phyloP scores from a whole-genome alignment of 2,797 vertebrate species.

The Moxostoma hubbsi region DNA sequence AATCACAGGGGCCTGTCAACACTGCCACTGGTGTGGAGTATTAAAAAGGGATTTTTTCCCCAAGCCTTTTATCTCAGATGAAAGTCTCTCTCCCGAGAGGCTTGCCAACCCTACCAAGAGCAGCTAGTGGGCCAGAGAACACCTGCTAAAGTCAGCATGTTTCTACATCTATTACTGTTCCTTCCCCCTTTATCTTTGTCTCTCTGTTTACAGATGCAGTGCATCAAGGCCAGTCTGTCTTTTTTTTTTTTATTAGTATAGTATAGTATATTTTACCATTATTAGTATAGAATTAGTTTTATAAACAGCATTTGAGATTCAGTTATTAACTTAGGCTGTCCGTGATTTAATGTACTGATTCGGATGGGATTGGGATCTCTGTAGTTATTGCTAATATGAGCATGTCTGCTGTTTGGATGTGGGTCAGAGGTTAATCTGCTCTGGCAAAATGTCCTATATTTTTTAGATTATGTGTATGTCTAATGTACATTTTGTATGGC shows the following conservation, averaged over 20 bases:
- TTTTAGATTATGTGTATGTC: too few relatives aligned
- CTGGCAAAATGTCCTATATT: too few relatives aligned
- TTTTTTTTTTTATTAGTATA: slow-evolving; percentile 1
- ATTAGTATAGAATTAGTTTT: too few relatives aligned
- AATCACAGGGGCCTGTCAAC: slow-evolving; percentile 36
- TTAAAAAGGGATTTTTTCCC: slow-evolving; percentile 44
- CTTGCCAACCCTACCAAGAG: slow-evolving; percentile 21
- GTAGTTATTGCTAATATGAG: too few relatives aligned
- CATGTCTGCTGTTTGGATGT: too few relatives aligned
- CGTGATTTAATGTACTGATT: too few relatives aligned
- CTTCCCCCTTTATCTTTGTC: background rate
- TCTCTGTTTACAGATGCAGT: background rate
- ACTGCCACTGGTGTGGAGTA: slow-evolving; percentile 27
- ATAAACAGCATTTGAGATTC: too few relatives aligned
- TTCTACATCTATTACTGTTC: slow-evolving; percentile 10
- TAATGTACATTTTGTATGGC: too few relatives aligned
- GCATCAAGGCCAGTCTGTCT: background rate
- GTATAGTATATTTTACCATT: too few relatives aligned
- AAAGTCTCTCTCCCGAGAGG: slow-evolving; percentile 46
- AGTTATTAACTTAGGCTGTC: too few relatives aligned
- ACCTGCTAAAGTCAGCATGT: slow-evolving; percentile 46
- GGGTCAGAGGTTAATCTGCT: too few relatives aligned
- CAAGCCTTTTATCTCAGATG: slow-evolving; percentile 58
- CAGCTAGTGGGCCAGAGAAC: slow-evolving; percentile 38
- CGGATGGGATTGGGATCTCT: too few relatives aligned